A percentile compares a stretch with the other conserved stretches of the same genome.
Evolutionary conservation across 2,888 invertebrate genomes (phyloP).

Genomic region (Sinohyriopsis cumingii): DNA sequence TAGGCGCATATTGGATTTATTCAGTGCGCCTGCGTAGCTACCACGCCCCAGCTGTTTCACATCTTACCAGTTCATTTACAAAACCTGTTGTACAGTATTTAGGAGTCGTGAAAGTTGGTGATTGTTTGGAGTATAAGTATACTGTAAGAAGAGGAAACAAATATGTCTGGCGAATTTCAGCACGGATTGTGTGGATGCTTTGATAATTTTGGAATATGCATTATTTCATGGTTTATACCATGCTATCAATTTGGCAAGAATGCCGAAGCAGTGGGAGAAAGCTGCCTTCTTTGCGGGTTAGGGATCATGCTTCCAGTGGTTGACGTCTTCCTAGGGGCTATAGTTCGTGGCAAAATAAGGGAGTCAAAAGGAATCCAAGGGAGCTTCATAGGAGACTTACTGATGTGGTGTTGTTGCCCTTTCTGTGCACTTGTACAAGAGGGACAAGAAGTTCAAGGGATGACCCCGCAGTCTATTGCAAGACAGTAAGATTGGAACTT

Average conservation of each 20-base stretch:
- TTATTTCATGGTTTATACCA: slow-evolving; percentile 64
- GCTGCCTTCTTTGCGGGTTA: slow-evolving; percentile 63
- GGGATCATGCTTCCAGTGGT: slow-evolving; percentile 56
- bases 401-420: slow-evolving; percentile 59
- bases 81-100: too few relatives aligned
- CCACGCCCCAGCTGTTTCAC: too few relatives aligned
- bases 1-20: too few relatives aligned
- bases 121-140: too few relatives aligned
- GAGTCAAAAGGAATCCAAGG: slow-evolving; percentile 64
- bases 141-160: not conserved
- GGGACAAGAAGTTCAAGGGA: slow-evolving; percentile 57
- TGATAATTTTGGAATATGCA: slow-evolving; percentile 64
- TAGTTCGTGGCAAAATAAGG: slow-evolving; percentile 60
- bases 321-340: slow-evolving; percentile 52
- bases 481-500: too few relatives aligned
- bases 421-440: slow-evolving; percentile 63
- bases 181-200: slow-evolving; percentile 68
- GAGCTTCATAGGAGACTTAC: slow-evolving; percentile 54
- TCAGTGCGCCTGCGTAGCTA: too few relatives aligned
- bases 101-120: too few relatives aligned
- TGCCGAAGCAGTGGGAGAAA: slow-evolving; percentile 66
- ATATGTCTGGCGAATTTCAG: slow-evolving; percentile 51
- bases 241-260: slow-evolving; percentile 69
- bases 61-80: too few relatives aligned
- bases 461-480: slow-evolving; percentile 31